Evolutionary conservation across 2,797 vertebrate genomes (phyloP).

Genomic region (Tachyglossus aculeatus): DNA sequence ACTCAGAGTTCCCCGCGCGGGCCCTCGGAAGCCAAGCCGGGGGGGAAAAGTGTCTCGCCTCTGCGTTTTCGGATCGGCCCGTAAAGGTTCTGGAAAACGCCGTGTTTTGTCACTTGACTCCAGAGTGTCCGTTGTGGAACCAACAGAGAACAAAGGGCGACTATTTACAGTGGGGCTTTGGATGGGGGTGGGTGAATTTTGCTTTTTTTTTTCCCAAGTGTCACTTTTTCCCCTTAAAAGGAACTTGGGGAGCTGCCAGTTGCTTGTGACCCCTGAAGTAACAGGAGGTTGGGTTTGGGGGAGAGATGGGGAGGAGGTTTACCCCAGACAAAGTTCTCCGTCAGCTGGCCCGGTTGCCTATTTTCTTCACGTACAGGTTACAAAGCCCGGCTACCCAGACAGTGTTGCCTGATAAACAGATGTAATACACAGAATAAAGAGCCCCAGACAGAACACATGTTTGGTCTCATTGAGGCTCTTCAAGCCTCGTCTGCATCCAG

Average conservation of each 20-base stretch:
- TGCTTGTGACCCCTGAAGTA: background rate
- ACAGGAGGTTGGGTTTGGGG: background rate
- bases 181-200: too few relatives aligned
- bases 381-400: slow-evolving; percentile 62
- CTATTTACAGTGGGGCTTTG: too few relatives aligned
- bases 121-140: background rate
- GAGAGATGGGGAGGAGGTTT: slow-evolving; percentile 15
- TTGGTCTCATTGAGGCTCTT: slow-evolving; percentile 71
- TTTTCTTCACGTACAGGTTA: slow-evolving; percentile 62
- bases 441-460: slow-evolving; percentile 75
- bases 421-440: slow-evolving; percentile 73
- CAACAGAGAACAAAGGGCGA: background rate
- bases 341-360: slow-evolving; percentile 56
- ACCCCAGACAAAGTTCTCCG: slow-evolving; percentile 39
- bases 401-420: slow-evolving; percentile 74
- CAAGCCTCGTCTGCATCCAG: slow-evolving; percentile 70
- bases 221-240: background rate
- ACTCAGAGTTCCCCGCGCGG: too few relatives aligned
- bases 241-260: background rate
- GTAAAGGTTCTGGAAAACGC: too few relatives aligned
- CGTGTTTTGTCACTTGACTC: background rate
- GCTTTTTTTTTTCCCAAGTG: background rate
- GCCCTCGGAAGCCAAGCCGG: too few relatives aligned
- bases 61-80: too few relatives aligned
- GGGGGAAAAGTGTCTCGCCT: too few relatives aligned